Percentiles rank a stretch among this genome's conserved stretches.
Evolutionary conservation across 2,113 vertebrate species (phyloP).

Genomic region (Ptilonorhynchus violaceus): DNA sequence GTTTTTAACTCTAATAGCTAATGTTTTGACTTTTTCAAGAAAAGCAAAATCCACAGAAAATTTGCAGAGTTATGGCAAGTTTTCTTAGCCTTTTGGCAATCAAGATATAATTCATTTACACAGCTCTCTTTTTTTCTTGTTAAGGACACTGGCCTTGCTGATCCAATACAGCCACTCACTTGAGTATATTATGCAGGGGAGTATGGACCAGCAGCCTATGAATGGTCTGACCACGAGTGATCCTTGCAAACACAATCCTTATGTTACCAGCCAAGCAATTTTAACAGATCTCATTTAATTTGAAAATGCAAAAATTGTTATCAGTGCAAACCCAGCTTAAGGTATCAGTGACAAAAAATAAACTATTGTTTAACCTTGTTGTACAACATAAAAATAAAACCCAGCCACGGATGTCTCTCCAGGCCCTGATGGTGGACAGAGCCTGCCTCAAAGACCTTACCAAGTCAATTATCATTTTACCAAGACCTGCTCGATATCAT

Average conservation of each 20-base stretch:
- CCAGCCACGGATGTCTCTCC: background rate
- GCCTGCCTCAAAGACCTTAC: background rate
- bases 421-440: background rate
- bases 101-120: background rate
- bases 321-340: background rate
- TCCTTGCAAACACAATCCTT: background rate
- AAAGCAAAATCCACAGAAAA: conserved; percentile 22
- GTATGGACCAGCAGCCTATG: background rate
- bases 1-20: background rate
- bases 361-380: background rate
- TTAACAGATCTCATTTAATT: background rate
- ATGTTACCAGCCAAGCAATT: background rate
- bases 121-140: conserved; percentile 3
- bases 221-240: background rate
- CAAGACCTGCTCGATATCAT: background rate
- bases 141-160: background rate
- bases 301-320: background rate
- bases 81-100: conserved; percentile 4
- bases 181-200: background rate
- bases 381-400: background rate
- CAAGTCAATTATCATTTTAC: background rate
- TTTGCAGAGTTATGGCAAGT: background rate
- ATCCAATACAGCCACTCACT: background rate
- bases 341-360: background rate
- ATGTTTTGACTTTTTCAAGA: conserved; percentile 8